Evolutionary conservation across 1,140 invertebrate species (phyloP), one percentile per base, ranked within the genome.

Genomic region (Bombus difficillimus): DNA sequence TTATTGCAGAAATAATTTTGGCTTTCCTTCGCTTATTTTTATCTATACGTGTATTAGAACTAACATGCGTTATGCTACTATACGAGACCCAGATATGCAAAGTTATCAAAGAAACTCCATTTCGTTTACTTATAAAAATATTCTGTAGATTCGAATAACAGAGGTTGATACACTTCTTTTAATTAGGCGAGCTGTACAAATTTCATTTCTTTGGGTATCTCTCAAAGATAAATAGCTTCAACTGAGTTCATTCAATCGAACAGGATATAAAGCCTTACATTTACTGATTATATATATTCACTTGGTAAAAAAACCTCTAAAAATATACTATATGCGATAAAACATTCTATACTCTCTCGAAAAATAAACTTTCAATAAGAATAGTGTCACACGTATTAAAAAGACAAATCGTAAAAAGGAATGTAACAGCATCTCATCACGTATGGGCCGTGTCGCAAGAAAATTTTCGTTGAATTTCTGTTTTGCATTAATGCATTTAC

Each of bases 271-370:
- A 66, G 69, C 83, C 78, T 81, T 88, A 85, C 25, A 81, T 77
- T 84, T 86, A 88, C 53, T 86, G 78, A 74, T 87, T 91, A 66
- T 34, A 90, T 84, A 82, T 64, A 81, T 86, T 84, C 85, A 80
- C 82, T 88, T 90, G 87, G 81, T 90, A 91, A 91, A 92, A 92
- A 92, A 92, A 92, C 89, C 90, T 88, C 90, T 86, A 91, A 91
- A 91, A 90, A 90, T 88, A 89, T 91, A 90, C 89, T 87, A 88
- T 92, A 88, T 86, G 86, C 81, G 73, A 91, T 85, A 89, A 79
- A 91, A 92, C 86, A 88, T 83, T 89, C 89, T 92, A 90, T 90
- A 91, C 89, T 68, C 22, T 88, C 83, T 87, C 85, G 86, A 92
- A 92, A 92, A 93, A 92, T 91, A 91, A 92, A 90, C 85, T 90